Evolutionary conservation across 2,888 invertebrate species (phyloP).

Genomic region (Drosophila subquinaria): DNA sequence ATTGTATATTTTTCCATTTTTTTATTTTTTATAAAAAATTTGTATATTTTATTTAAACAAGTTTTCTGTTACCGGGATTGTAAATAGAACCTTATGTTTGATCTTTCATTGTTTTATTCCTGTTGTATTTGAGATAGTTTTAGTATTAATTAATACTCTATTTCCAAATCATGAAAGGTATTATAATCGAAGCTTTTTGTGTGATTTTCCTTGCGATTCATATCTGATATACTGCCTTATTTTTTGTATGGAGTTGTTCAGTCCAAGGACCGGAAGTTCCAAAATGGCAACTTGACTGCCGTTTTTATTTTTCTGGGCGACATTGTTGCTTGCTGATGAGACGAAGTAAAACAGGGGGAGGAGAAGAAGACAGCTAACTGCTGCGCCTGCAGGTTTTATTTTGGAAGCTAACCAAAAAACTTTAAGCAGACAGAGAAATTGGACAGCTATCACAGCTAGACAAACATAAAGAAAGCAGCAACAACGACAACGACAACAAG

Average conservation of each 20-base stretch:
- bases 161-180: background rate
- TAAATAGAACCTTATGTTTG: too few species aligned
- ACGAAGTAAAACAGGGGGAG: background rate
- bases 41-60: too few species aligned
- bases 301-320: conserved; percentile 52
- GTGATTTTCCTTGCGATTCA: background rate
- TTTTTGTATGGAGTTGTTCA: conserved; percentile 11
- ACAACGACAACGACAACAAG: conserved; percentile 45
- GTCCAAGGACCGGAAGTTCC: conserved; percentile 35
- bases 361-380: conserved; percentile 30
- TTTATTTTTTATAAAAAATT: too few species aligned
- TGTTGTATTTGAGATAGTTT: too few species aligned
- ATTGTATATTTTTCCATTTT: too few species aligned
- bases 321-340: conserved; percentile 15
- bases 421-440: conserved; percentile 66
- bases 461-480: conserved; percentile 69
- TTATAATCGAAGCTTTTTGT: too few species aligned
- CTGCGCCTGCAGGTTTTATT: conserved; percentile 76
- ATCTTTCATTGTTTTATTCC: too few species aligned
- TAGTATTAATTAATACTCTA: background rate
- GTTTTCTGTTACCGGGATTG: too few species aligned
- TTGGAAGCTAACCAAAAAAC: conserved; percentile 57
- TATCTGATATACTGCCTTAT: background rate
- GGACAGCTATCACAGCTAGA: conserved; percentile 70
- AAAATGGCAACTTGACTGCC: conserved; percentile 49